Evolutionary conservation across 2,797 vertebrate species (phyloP).

Genomic region (Bufotes viridis): DNA sequence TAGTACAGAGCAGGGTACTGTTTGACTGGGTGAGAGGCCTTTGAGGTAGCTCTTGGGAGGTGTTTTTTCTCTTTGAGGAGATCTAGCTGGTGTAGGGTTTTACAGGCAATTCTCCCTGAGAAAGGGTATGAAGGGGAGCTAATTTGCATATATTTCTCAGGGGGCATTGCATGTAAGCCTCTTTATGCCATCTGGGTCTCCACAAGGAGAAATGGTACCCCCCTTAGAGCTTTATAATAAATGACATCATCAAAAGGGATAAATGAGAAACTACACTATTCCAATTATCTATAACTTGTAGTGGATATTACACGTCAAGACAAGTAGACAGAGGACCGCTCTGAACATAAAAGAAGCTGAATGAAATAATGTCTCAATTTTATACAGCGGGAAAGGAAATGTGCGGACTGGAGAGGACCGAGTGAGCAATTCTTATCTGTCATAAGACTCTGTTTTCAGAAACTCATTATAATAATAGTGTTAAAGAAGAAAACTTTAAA

Average conservation of each 20-base stretch:
- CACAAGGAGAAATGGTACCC: too few species aligned
- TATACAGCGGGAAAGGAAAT: constrained; percentile 5
- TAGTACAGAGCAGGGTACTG: too few species aligned
- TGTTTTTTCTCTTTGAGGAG: too few species aligned
- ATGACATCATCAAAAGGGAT: constrained; percentile 5
- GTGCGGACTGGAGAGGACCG: background rate
- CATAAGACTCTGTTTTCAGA: constrained; percentile 11
- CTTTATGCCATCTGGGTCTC: too few species aligned
- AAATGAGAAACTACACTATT: background rate
- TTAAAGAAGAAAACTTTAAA: background rate
- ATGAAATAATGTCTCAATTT: constrained; percentile 23
- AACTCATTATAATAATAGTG: constrained; percentile 35
- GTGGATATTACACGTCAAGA: constrained; percentile 7
- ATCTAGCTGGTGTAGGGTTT: too few species aligned
- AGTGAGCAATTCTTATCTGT: constrained; percentile 14
- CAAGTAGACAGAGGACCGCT: constrained; percentile 12
- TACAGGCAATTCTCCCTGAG: too few species aligned
- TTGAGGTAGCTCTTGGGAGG: too few species aligned
- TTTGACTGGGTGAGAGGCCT: too few species aligned
- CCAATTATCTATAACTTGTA: constrained; percentile 6
- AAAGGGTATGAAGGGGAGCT: too few species aligned
- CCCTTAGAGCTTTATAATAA: background rate
- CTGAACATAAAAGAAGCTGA: constrained; percentile 12
- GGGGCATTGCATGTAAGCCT: too few species aligned
- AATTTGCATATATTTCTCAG: too few species aligned